Evolutionary conservation across 2,113 vertebrate species (phyloP).

Genomic region (Centrocercus urophasianus): DNA sequence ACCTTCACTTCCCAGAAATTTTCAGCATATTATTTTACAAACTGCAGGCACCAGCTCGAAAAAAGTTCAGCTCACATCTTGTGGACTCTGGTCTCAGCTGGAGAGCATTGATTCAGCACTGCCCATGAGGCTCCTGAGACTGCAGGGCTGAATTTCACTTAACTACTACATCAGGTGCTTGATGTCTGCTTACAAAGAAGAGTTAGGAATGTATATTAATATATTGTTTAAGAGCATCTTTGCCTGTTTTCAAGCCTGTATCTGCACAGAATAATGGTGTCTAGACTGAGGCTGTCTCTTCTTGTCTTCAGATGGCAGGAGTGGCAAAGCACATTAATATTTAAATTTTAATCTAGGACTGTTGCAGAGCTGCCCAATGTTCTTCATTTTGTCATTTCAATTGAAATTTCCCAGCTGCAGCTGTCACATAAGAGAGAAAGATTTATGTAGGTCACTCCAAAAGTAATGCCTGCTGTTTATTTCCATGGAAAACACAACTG

Average conservation of each 20-base stretch:
- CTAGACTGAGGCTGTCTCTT: neutral
- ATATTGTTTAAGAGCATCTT: neutral
- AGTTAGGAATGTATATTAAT: neutral
- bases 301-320: neutral
- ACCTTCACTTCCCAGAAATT: neutral
- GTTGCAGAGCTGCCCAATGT: neutral
- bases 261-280: neutral
- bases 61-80: neutral
- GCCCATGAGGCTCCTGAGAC: neutral
- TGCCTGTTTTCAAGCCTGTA: neutral
- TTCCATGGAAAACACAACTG: neutral
- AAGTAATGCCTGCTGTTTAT: neutral
- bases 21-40: neutral
- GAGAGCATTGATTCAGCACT: neutral
- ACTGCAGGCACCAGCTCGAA: neutral
- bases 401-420: neutral
- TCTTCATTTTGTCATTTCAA: neutral
- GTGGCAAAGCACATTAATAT: neutral
- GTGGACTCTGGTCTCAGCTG: neutral
- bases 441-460: neutral
- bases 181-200: neutral
- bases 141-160: neutral
- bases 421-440: neutral
- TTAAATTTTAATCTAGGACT: neutral
- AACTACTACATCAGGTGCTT: neutral